Base-by-base conservation (phyloP, 1,140 invertebrate species). In the Brachystomella parvula region DNA sequence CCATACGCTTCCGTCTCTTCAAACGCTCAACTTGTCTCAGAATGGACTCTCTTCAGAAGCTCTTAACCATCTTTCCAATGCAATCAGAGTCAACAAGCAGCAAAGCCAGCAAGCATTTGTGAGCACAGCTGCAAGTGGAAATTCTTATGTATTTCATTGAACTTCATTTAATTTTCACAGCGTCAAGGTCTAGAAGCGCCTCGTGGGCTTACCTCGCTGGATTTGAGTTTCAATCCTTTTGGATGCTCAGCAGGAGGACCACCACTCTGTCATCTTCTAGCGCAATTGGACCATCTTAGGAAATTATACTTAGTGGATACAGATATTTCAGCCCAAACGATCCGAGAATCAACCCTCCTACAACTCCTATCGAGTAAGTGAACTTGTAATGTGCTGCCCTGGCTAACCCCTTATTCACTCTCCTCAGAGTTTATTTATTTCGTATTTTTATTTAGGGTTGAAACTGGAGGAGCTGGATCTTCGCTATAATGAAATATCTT, bases 401-500 rank as follows among this genome's bases (percentile, higher is more conserved):
- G 30, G 30, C 12, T 59, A 59, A 29, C n/a, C 47, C 9, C 9
- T 53, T 53, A 26, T 12, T 53, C 12, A 53, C 24, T 53, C 12
- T 53, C 49, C 49, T 53, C 9, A 53, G 17, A 57, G 1, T 47
- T 47, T 29, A 59, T 61, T 60, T n/a, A 28, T 21, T 63, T 64
- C 61, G 24, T 17, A 30, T 66, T 9, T 66, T 44, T 26, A n/a
- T 33, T 12, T 33, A 72, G 71, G 53, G 28, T 68, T 67, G 6
- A 49, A 61, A 35, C 56, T 72, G 3, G 68, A 70, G 61, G 63
- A 62, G 3, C 3, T 72, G 1, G 61, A 72, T 33, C 59, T 72
- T 30, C 67, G 71, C 24, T 72, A 65, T 44, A 72, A 72, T 35
- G 17, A 60, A n/a, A n/a, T n/a, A n/a, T n/a, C n/a, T n/a, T n/a